Evolutionary conservation across 2,113 vertebrate genomes (phyloP).

Genomic region (Indicator maculatus): DNA sequence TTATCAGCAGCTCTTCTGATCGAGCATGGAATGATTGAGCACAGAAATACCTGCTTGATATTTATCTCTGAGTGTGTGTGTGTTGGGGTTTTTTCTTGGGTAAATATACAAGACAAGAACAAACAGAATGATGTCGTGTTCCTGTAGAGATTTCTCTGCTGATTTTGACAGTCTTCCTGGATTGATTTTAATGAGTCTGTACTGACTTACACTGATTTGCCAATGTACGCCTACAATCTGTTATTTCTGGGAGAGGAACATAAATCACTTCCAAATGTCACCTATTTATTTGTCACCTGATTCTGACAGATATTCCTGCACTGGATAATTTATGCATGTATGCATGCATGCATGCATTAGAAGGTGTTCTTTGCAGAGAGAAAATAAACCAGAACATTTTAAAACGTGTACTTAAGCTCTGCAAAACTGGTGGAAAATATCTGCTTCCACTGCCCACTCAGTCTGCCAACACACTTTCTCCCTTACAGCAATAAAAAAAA

Average conservation of each 20-base stretch:
- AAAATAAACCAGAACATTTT: neutral
- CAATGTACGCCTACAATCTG: neutral
- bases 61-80: neutral
- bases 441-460: constrained; percentile 57
- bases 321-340: neutral
- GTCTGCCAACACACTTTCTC: constrained; percentile 48
- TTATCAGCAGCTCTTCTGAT: neutral
- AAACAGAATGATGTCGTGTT: neutral
- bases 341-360: neutral
- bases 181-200: constrained; percentile 34
- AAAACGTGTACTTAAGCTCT: neutral
- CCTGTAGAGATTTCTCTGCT: constrained; percentile 12
- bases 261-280: constrained; percentile 9
- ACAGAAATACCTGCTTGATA: neutral
- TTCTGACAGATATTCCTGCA: neutral
- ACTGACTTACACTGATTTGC: neutral
- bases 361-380: neutral
- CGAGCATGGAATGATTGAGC: neutral
- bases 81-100: neutral
- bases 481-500: constrained; percentile 34
- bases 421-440: constrained; percentile 38
- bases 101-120: neutral
- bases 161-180: constrained; percentile 23
- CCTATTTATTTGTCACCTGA: constrained; percentile 33
- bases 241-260: neutral